Conservation (phyloP, 2,113 vertebrate genomes). For the Anser brachyrhynchus region DNA sequence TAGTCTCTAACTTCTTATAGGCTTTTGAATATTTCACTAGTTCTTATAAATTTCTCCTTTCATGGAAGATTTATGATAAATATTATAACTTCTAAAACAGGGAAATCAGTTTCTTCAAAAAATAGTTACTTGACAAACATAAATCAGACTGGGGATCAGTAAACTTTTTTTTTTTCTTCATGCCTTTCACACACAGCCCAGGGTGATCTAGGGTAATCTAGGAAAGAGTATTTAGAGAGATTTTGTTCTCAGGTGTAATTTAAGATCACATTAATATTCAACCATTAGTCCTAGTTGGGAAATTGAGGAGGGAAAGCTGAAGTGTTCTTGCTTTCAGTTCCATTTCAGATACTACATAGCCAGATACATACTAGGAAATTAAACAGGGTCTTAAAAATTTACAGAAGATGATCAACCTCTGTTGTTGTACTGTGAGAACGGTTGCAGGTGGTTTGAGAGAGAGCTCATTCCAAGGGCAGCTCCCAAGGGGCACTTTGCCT, state of each 20-base stretch:
- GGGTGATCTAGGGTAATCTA: neutral
- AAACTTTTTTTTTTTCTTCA: neutral
- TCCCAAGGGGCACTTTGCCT: neutral
- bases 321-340: neutral
- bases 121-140: neutral
- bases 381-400: neutral
- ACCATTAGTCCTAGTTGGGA: neutral
- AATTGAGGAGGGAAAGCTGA: neutral
- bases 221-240: neutral
- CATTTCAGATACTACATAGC: neutral
- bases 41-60: neutral
- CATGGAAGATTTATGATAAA: neutral
- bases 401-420: neutral
- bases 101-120: neutral
- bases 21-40: neutral
- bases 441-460: neutral
- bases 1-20: neutral
- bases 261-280: neutral
- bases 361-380: neutral
- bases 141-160: neutral
- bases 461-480: neutral
- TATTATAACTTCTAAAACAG: neutral
- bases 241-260: fast-evolving
- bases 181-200: neutral
- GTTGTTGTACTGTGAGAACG: neutral